phyloP scores from a whole-genome alignment of 2,113 vertebrate genomes.

The Leptobrachium ailaonicum region DNA sequence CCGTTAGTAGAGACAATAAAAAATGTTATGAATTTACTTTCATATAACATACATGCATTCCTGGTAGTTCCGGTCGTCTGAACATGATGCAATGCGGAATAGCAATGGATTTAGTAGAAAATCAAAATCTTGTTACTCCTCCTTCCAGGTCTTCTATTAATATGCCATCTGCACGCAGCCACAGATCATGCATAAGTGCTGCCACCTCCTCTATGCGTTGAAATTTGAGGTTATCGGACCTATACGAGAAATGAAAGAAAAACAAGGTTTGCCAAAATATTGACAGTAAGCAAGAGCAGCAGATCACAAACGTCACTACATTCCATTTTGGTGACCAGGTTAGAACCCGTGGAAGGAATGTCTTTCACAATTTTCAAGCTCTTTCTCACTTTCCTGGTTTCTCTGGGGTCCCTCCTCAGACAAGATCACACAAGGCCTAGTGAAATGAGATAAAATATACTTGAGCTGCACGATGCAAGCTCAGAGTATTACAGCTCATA shows the following conservation, averaged over 20 bases:
- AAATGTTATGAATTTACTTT: not conserved
- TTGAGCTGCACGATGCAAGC: no score
- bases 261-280: not conserved
- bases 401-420: no score
- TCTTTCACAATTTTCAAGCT: no score
- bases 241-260: not conserved
- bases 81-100: constrained; percentile 20
- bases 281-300: not conserved
- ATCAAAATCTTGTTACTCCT: not conserved
- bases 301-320: no score
- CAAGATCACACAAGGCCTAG: no score
- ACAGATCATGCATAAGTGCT: constrained; percentile 32
- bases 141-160: constrained; percentile 4
- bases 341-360: no score
- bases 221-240: constrained; percentile 5
- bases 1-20: no score
- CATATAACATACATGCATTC: constrained; percentile 38
- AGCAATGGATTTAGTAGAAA: constrained; percentile 20
- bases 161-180: constrained; percentile 8
- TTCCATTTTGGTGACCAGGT: no score
- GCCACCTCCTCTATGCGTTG: not conserved
- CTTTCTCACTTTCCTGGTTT: no score
- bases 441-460: no score
- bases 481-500: no score
- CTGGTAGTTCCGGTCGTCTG: constrained; percentile 35